Evolutionary conservation across 2,797 vertebrate genomes (phyloP).

Genomic region (Hapalemur alaotrensis): DNA sequence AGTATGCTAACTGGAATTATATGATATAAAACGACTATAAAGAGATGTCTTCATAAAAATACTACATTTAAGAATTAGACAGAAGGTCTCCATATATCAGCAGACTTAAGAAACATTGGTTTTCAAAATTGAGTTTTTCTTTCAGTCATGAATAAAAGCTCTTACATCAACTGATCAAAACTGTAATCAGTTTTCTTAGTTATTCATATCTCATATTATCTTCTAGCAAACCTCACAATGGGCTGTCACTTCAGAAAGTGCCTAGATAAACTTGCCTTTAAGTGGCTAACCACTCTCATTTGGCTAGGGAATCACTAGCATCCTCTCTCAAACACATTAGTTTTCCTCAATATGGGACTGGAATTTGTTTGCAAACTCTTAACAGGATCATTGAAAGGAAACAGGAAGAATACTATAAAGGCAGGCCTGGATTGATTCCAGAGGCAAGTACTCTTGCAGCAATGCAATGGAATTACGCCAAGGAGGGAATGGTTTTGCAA

Average conservation of each 20-base stretch:
- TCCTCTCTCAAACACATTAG: conserved; percentile 75
- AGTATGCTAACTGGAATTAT: neutral
- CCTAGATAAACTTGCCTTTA: neutral
- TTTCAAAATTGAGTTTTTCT: conserved; percentile 6
- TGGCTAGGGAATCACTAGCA: neutral
- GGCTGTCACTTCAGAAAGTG: neutral
- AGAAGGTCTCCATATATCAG: neutral
- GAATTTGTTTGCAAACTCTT: conserved; percentile 89
- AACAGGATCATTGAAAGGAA: conserved; percentile 86
- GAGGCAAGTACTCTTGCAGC: conserved; percentile 82
- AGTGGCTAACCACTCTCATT: neutral
- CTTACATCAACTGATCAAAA: neutral
- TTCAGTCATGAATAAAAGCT: neutral
- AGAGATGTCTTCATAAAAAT: neutral
- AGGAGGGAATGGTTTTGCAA: conserved; percentile 81
- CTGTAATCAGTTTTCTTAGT: conserved; percentile 52
- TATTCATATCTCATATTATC: conserved; percentile 74
- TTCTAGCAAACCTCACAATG: conserved; percentile 50
- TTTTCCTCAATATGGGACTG: conserved; percentile 80
- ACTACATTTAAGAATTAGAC: neutral
- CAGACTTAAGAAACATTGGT: neutral
- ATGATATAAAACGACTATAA: neutral
- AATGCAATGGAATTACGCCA: conserved; percentile 88
- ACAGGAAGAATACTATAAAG: conserved; percentile 84
- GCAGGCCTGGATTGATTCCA: conserved; percentile 86